Conservation (phyloP, 2,888 invertebrate species). For the Theristus sp. region DNA sequence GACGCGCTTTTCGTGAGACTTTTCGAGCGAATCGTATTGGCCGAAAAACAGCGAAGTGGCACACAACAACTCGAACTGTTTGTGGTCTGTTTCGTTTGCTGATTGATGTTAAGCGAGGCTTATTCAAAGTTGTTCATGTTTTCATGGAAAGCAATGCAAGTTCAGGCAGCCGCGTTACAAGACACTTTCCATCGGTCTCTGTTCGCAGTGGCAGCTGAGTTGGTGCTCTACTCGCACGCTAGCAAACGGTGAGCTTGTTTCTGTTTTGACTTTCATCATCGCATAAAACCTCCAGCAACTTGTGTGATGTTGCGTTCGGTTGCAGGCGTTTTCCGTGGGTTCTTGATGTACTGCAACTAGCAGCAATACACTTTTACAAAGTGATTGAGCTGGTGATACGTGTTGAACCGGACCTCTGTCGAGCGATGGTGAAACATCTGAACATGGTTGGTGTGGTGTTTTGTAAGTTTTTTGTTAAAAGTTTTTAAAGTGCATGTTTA, state of each 20-base stretch:
- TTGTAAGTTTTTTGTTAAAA: not conserved
- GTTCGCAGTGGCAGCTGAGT: slow-evolving; percentile 17
- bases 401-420: slow-evolving; percentile 62
- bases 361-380: slow-evolving; percentile 80
- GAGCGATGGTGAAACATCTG: slow-evolving; percentile 80
- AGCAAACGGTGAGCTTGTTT: slow-evolving; percentile 10
- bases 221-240: slow-evolving; percentile 16
- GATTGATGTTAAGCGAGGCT: too few relatives aligned
- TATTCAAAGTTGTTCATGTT: too few relatives aligned
- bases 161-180: slow-evolving; percentile 52
- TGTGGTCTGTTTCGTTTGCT: too few relatives aligned
- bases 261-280: not conserved
- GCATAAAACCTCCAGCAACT: too few relatives aligned
- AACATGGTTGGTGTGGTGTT: slow-evolving; percentile 47
- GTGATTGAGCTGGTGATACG: slow-evolving; percentile 84
- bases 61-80: too few relatives aligned
- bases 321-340: slow-evolving; percentile 69
- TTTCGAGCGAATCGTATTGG: too few relatives aligned
- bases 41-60: too few relatives aligned
- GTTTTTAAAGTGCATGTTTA: slow-evolving; percentile 5
- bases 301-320: too few relatives aligned
- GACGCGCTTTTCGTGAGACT: too few relatives aligned
- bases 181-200: slow-evolving; percentile 52
- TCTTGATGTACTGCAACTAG: slow-evolving; percentile 55
- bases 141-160: slow-evolving; percentile 13